Evolutionary conservation across 2,113 vertebrate species (phyloP).

Genomic region (Eretmochelys imbricata): DNA sequence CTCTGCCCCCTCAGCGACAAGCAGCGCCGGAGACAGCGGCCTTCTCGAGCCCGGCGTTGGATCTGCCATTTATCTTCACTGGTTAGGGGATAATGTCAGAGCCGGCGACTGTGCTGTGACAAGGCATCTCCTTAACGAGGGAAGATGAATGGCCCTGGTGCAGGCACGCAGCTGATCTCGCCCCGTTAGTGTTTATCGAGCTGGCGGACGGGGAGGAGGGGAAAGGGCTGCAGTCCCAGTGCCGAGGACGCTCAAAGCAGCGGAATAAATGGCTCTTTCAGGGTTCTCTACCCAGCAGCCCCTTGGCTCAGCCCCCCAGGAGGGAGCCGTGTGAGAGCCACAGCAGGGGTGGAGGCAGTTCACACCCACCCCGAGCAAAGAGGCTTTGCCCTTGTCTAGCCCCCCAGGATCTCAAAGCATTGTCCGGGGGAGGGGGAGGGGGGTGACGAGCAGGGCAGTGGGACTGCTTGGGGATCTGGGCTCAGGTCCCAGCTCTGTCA

Average conservation of each 20-base stretch:
- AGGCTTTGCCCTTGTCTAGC: no score
- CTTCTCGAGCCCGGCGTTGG: not conserved
- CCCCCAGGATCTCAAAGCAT: not conserved
- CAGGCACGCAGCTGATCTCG: not conserved
- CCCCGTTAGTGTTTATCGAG: not conserved
- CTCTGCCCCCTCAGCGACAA: not conserved
- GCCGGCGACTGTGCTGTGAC: constrained; percentile 32
- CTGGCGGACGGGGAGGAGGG: no score
- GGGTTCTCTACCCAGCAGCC: not conserved
- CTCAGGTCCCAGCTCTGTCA: not conserved
- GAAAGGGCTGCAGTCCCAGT: not conserved
- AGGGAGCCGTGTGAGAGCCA: not conserved
- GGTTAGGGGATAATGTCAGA: constrained; percentile 33
- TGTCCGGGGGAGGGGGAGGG: not conserved
- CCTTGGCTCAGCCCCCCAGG: not conserved
- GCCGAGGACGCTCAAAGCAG: not conserved
- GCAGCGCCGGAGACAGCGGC: not conserved
- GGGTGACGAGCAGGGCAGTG: not conserved
- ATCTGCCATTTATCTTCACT: constrained; percentile 60
- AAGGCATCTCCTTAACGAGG: constrained; percentile 67
- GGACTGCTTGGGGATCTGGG: no score
- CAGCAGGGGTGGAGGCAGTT: not conserved
- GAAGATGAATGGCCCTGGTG: constrained; percentile 55
- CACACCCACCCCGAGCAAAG: not conserved
- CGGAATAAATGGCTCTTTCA: not conserved